Evolutionary conservation across 2,888 invertebrate genomes (phyloP).

Genomic region (Scaeva pyrastri): DNA sequence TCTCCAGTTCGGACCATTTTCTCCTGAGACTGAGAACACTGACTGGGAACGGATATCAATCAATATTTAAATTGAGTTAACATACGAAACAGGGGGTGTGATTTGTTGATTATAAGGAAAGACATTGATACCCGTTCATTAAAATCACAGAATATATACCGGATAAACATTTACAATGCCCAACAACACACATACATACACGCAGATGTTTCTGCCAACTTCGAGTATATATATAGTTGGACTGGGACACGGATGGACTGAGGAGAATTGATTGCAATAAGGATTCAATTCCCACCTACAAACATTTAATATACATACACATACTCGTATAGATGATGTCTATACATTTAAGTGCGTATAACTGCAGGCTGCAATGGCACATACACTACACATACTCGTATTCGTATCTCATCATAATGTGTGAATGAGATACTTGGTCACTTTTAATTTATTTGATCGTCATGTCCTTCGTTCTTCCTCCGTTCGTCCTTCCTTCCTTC

Average conservation of each 20-base stretch:
- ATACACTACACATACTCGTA: not conserved
- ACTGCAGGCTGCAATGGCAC: constrained; percentile 4
- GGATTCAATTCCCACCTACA: constrained; percentile 42
- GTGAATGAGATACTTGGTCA: constrained; percentile 67
- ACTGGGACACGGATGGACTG: not conserved
- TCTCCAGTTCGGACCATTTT: constrained; percentile 16
- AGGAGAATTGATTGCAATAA: constrained; percentile 26
- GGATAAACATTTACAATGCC: constrained; percentile 59
- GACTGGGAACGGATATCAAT: constrained; percentile 69
- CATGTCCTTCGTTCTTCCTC: constrained; percentile 1
- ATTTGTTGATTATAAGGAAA: constrained; percentile 76
- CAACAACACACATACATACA: constrained; percentile 14
- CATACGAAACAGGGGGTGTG: constrained; percentile 69
- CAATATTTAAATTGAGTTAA: constrained; percentile 76
- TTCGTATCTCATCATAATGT: constrained; percentile 58
- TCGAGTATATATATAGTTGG: not conserved
- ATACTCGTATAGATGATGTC: too few species aligned
- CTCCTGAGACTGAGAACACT: constrained; percentile 29
- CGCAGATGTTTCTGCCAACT: too few species aligned
- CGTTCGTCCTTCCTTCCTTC: not conserved
- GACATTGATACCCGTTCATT: constrained; percentile 75
- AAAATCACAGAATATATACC: constrained; percentile 72
- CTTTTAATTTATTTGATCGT: constrained; percentile 73
- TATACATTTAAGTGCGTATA: constrained; percentile 4
- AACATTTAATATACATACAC: constrained; percentile 8